Percentiles rank a stretch among this genome's conserved stretches.
These are phyloP conservation scores for Tribolium freemani DNA, from an alignment of 2,888 invertebrate species.

Conservation along the genomic window DNA sequence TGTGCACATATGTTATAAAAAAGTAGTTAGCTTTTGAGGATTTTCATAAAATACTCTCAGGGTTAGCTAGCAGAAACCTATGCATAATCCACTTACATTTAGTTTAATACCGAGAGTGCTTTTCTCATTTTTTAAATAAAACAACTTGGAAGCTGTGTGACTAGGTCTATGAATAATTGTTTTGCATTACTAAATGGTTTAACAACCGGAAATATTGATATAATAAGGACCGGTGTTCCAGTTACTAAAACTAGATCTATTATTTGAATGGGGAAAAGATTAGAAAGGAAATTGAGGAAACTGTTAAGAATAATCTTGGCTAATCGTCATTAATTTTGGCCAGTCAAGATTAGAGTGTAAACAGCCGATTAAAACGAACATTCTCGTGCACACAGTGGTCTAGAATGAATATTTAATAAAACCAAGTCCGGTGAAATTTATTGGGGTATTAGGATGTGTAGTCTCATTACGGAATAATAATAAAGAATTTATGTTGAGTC, in stretches of 20 bases:
- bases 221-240: neutral
- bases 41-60: neutral
- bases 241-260: neutral
- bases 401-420: slow-evolving; percentile 27
- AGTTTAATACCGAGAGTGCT: neutral
- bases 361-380: slow-evolving; percentile 3
- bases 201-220: neutral
- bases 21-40: neutral
- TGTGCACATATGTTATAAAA: no score
- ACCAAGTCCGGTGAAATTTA: slow-evolving; percentile 13
- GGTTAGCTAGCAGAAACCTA: neutral
- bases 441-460: slow-evolving; percentile 17
- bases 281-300: neutral
- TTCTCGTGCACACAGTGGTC: neutral
- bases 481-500: slow-evolving; percentile 16
- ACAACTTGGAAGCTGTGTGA: neutral
- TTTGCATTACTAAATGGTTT: no score
- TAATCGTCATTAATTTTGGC: slow-evolving; percentile 14
- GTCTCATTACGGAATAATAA: slow-evolving; percentile 12
- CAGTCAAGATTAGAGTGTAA: neutral
- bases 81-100: neutral
- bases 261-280: neutral
- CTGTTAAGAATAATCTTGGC: slow-evolving; percentile 15
- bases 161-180: neutral
- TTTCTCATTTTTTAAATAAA: neutral